Conservation (phyloP, 2,888 invertebrate genomes). For the Odontocolon sp. region DNA sequence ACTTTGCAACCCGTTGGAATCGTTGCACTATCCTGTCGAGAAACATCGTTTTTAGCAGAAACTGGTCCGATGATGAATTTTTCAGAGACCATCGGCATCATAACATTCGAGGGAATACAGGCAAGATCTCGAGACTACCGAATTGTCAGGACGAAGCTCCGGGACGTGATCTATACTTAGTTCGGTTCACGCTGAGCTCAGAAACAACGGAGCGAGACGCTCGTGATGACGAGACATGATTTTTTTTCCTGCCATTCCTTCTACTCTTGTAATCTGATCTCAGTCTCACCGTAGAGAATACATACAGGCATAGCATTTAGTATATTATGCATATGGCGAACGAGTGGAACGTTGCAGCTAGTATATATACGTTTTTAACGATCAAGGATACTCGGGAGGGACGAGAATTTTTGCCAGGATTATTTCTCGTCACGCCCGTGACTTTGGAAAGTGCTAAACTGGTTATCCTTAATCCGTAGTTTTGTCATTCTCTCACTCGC, state of each 20-base stretch:
- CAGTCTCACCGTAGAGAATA: slow-evolving; percentile 14
- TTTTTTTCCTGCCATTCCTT: slow-evolving; percentile 30
- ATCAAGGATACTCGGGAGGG: slow-evolving; percentile 1
- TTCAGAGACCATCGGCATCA: no score
- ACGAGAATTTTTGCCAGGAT: slow-evolving; percentile 35
- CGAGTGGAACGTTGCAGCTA: slow-evolving; percentile 33
- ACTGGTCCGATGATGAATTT: no score
- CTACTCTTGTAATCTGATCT: slow-evolving; percentile 35
- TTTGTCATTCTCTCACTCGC: slow-evolving; percentile 8
- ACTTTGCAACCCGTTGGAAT: no score
- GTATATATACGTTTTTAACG: slow-evolving; percentile 16
- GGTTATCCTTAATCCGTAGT: slow-evolving; percentile 45
- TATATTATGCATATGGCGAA: slow-evolving; percentile 32
- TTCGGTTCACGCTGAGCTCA: background rate
- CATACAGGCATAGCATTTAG: background rate
- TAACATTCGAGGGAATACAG: no score
- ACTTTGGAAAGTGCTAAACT: slow-evolving; percentile 41
- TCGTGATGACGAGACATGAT: background rate
- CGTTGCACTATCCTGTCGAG: no score
- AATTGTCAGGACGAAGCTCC: no score
- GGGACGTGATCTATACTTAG: no score
- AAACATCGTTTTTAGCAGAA: no score
- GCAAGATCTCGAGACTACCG: no score
- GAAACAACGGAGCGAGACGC: background rate
- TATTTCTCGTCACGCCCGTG: slow-evolving; percentile 40